Evolutionary conservation across 23 tunicate genomes (phyloP), one percentile per base, ranked within the genome.

Genomic region (Styela clava): DNA sequence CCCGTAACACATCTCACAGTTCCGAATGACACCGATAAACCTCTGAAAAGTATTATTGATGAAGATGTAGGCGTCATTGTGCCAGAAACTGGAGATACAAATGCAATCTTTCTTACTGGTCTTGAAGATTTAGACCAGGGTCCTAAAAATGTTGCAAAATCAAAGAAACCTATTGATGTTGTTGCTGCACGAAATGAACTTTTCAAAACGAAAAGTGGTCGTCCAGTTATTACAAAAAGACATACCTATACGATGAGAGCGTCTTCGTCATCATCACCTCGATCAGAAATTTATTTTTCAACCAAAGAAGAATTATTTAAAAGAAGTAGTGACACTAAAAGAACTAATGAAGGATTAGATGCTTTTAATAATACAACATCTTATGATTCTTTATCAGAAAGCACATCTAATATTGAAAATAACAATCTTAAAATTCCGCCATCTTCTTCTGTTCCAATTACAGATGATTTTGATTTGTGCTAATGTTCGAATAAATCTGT

Each of bases 161-260:
- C 64, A 12, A 18, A 37, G 44, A 24, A 44, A 76, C 65, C 64
- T 7, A 25, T 5, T 20, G 65, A 76, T 29, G 52, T 76, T 18
- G 51, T 56, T 20, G 81, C 52, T 0, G 81, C 81, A 7, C 23
- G 81, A 52, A 44, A 52, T 24, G 81, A 76, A 52, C 81, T 76
- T 28, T 76, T 76, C 27, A 76, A 52, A 52, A 76, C 81, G 9
- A 76, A 24, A 52, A 76, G 81, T 29, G 81, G 81, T 21, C 30
- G 81, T 9, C 81, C 63, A 1, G 64, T 52, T 20, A 44, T 44
- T 56, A 24, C 65, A 26, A 76, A 76, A 56, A 44, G 12, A 44
- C 71, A 29, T 67, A 67, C 31, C 22, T 67, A 67, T 67, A 24
- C 23, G 16, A 67, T 27, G 31, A 67, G 31, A 44, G 7, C 56